Conservation (phyloP, 2,113 vertebrate species). For the Nematolebias whitei region DNA sequence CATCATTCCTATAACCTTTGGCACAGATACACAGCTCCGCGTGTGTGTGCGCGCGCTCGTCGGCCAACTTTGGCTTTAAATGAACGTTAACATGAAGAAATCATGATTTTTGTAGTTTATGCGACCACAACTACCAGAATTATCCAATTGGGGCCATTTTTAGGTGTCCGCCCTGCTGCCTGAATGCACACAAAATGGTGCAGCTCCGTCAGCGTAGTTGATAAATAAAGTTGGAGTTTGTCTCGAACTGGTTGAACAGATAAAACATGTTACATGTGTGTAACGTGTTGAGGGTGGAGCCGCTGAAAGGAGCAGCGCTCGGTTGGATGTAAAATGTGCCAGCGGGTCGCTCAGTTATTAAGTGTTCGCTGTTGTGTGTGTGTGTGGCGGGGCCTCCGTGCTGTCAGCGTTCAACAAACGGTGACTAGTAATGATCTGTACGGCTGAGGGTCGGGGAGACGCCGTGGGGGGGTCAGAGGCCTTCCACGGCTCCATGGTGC, state of each 20-base stretch:
- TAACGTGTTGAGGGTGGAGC: too few species aligned
- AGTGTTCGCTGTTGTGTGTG: background rate
- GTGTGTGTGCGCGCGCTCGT: too few species aligned
- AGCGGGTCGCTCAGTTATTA: background rate
- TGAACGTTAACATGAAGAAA: too few species aligned
- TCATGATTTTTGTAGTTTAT: too few species aligned
- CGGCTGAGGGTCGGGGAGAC: conserved; percentile 4
- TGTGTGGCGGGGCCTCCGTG: background rate
- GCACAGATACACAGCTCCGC: conserved; percentile 73
- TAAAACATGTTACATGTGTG: too few species aligned
- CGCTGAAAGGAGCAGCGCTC: too few species aligned
- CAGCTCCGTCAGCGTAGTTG: background rate
- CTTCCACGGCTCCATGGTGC: conserved; percentile 61
- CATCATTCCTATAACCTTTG: conserved; percentile 67
- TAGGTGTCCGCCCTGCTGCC: background rate
- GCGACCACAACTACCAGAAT: background rate
- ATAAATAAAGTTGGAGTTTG: too few species aligned
- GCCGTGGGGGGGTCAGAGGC: conserved; percentile 29
- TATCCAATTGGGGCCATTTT: background rate
- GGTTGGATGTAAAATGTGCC: background rate
- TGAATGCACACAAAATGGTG: background rate
- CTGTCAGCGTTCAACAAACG: conserved; percentile 19
- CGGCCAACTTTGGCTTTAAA: too few species aligned
- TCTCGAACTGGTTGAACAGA: too few species aligned
- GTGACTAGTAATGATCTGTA: conserved; percentile 33